A percentile compares a stretch with the other conserved stretches of the same genome.
Evolutionary conservation across 2,113 vertebrate genomes (phyloP).

Genomic region (Ictidomys tridecemlineatus): DNA sequence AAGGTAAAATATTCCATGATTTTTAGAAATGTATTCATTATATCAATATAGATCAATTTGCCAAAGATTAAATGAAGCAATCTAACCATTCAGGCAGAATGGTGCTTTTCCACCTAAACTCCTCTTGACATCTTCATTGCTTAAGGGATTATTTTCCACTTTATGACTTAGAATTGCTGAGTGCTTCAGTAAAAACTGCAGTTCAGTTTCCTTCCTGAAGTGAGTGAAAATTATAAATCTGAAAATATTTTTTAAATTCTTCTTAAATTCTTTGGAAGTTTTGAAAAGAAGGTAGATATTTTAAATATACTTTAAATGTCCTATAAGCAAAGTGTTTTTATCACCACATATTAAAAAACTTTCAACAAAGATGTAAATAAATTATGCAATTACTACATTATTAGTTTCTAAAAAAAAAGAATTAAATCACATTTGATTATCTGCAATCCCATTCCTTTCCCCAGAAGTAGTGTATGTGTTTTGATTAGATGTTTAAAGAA

Average conservation of each 20-base stretch:
- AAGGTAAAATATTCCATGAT: constrained; percentile 65
- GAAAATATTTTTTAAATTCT: neutral
- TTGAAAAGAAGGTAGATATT: neutral
- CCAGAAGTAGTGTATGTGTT: neutral
- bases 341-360: neutral
- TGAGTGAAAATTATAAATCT: constrained; percentile 27
- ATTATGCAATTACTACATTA: neutral
- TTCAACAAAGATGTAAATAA: neutral
- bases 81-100: constrained; percentile 57
- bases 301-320: neutral
- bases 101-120: constrained; percentile 64
- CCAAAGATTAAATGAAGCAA: constrained; percentile 83
- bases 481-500: neutral
- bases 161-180: constrained; percentile 31
- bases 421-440: neutral
- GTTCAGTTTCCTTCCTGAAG: neutral
- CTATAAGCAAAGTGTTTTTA: neutral
- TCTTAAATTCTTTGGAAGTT: constrained; percentile 37
- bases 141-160: constrained; percentile 46
- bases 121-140: constrained; percentile 69
- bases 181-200: constrained; percentile 46
- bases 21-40: constrained; percentile 76
- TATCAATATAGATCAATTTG: constrained; percentile 67
- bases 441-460: neutral
- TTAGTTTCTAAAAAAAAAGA: neutral